phyloP scores from a whole-genome alignment of 2,888 invertebrate genomes.

The Ceramica pisi region DNA sequence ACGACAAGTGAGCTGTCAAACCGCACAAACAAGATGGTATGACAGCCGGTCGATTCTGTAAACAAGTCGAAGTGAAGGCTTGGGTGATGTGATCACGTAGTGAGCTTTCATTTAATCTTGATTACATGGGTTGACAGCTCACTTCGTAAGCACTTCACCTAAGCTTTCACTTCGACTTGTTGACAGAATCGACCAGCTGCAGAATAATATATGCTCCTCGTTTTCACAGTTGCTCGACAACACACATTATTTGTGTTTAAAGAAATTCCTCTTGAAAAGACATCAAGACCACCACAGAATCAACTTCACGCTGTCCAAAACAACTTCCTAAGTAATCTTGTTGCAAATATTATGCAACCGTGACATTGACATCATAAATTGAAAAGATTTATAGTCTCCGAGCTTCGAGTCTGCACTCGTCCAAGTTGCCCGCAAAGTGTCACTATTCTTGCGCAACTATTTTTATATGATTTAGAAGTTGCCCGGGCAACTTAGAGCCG shows the following conservation, averaged over 20 bases:
- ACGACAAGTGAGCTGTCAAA: too few relatives aligned
- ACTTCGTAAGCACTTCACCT: too few relatives aligned
- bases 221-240: background rate
- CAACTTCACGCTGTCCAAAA: background rate
- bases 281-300: background rate
- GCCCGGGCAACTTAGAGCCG: constrained; percentile 40
- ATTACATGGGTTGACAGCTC: too few relatives aligned
- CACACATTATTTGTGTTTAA: background rate
- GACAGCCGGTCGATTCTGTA: too few relatives aligned
- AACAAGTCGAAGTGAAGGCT: too few relatives aligned
- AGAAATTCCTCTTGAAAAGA: background rate
- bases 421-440: constrained; percentile 47
- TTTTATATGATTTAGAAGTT: constrained; percentile 69
- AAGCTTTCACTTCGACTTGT: too few relatives aligned
- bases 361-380: constrained; percentile 38
- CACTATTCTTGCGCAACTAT: constrained; percentile 55
- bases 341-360: constrained; percentile 31
- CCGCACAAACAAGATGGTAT: too few relatives aligned
- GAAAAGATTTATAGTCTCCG: constrained; percentile 34
- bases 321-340: constrained; percentile 1
- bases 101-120: too few relatives aligned
- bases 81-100: too few relatives aligned
- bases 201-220: too few relatives aligned
- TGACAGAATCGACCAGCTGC: too few relatives aligned
- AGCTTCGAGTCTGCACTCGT: constrained; percentile 26